A percentile compares a stretch with the other conserved stretches of the same genome.
Conservation (phyloP, 2,888 invertebrate genomes). For the Strigamia maritima region DNA sequence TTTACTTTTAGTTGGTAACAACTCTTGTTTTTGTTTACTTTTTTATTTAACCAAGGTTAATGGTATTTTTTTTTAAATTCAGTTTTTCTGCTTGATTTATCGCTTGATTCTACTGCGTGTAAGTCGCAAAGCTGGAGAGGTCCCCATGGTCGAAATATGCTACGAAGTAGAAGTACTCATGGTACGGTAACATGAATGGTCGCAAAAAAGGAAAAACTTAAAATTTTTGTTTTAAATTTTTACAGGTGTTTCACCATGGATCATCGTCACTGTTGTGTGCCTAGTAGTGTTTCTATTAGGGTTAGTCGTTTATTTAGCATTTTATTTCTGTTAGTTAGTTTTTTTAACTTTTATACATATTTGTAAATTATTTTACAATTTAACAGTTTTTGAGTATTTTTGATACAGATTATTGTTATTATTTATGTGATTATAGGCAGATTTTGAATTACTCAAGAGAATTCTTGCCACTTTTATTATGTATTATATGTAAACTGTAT, state of each 20-base stretch:
- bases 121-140: not conserved
- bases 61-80: not conserved
- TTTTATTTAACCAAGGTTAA: not conserved
- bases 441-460: too few relatives aligned
- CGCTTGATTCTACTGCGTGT: not conserved
- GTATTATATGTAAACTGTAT: too few relatives aligned
- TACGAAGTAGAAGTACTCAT: not conserved
- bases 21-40: not conserved
- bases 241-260: not conserved
- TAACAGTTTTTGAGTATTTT: not conserved
- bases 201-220: not conserved
- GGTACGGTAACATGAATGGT: not conserved
- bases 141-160: not conserved
- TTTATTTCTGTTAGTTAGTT: conserved; percentile 15
- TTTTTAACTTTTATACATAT: not conserved
- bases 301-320: not conserved
- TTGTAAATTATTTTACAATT: not conserved
- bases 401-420: too few relatives aligned
- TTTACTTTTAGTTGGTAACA: not conserved
- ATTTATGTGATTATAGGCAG: too few relatives aligned
- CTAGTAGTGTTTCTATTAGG: not conserved
- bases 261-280: not conserved
- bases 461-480: too few relatives aligned
- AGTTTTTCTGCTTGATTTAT: not conserved
- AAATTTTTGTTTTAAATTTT: not conserved